phyloP scores from a whole-genome alignment of 2,113 vertebrate species.

The Chloropsis cyanopogon region DNA sequence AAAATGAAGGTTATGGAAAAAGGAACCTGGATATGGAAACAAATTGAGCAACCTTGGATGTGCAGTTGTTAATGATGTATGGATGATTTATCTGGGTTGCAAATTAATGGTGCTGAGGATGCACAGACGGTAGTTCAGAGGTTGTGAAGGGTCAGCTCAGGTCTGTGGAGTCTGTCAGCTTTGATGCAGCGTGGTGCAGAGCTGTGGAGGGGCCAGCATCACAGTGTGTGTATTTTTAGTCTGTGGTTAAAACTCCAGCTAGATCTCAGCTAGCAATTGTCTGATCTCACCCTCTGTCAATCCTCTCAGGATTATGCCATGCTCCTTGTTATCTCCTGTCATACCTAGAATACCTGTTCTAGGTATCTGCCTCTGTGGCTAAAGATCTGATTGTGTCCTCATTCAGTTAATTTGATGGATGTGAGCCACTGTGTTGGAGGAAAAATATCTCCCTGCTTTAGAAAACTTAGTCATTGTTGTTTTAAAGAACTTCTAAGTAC shows the following conservation, averaged over 20 bases:
- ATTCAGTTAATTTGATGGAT: not conserved
- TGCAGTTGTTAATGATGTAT: not conserved
- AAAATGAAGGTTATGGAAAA: not conserved
- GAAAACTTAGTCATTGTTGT: not conserved
- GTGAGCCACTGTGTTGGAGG: not conserved
- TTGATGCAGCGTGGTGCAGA: not conserved
- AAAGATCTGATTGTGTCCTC: not conserved
- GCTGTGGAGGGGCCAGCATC: not conserved
- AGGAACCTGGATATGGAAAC: not conserved
- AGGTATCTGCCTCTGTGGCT: not conserved
- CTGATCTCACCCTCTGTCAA: not conserved
- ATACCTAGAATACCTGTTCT: not conserved
- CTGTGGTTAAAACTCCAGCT: not conserved
- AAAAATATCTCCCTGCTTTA: not conserved
- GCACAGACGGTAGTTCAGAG: not conserved
- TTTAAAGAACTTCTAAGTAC: not conserved
- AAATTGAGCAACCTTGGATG: not conserved
- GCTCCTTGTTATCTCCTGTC: not conserved
- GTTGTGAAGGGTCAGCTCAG: not conserved
- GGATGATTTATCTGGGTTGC: not conserved
- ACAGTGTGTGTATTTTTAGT: not conserved
- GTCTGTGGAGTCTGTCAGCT: not conserved
- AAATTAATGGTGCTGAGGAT: not conserved
- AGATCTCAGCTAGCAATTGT: not conserved
- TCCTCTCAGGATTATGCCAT: not conserved